Evolutionary conservation across 2,113 vertebrate species (phyloP).

Genomic region (Centropus unirufus): DNA sequence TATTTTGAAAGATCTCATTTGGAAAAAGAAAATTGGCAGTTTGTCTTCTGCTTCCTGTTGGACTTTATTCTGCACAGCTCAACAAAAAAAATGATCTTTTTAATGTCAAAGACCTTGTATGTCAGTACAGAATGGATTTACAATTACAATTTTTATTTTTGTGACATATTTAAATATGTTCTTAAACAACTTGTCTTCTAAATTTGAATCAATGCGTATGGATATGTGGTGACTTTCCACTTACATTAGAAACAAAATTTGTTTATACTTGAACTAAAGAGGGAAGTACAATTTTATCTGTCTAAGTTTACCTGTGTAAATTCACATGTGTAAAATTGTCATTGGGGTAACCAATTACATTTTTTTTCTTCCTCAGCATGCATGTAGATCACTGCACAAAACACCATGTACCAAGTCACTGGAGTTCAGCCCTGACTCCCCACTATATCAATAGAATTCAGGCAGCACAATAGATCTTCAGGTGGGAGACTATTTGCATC

Average conservation of each 20-base stretch:
- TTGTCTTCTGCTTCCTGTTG: neutral
- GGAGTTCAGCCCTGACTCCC: neutral
- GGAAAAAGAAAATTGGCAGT: neutral
- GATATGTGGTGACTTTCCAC: neutral
- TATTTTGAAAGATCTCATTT: neutral
- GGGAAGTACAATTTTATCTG: neutral
- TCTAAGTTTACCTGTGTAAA: no score
- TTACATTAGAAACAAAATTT: neutral
- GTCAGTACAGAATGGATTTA: neutral
- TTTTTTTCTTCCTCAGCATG: neutral
- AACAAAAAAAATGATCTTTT: neutral
- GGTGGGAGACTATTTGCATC: neutral
- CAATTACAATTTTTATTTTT: rapidly evolving
- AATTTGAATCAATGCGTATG: neutral
- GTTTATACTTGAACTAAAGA: neutral
- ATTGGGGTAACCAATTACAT: neutral
- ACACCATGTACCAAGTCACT: neutral
- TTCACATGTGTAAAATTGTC: no score
- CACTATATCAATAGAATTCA: neutral
- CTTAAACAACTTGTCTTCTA: neutral
- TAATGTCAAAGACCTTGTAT: neutral
- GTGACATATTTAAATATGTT: neutral
- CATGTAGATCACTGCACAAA: neutral
- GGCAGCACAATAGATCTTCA: neutral
- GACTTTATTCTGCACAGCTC: neutral